Percentiles rank a stretch among this genome's conserved stretches.
phyloP scores from a whole-genome alignment of 1,140 invertebrate species.

The Aphelenchoides besseyi region DNA sequence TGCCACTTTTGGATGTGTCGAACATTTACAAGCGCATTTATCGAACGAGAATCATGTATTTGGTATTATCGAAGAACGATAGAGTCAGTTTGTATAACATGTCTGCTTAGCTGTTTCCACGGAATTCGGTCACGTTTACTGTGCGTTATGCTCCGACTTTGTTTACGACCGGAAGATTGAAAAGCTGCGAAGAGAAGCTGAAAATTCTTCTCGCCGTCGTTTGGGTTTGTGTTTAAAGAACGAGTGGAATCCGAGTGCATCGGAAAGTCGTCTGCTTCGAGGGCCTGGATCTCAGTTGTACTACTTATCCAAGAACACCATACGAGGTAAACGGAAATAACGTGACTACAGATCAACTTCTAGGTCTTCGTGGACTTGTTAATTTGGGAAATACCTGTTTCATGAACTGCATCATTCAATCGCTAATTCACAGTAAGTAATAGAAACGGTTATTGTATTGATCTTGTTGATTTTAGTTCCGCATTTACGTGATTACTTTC shows the following conservation, averaged over 20 bases:
- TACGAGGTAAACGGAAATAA: conserved; percentile 20
- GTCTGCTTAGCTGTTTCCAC: conserved; percentile 73
- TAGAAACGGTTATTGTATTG: neutral
- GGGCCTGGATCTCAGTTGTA: conserved; percentile 19
- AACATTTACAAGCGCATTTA: conserved; percentile 38
- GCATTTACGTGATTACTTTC: conserved; percentile 88
- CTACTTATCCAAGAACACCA: conserved; percentile 6
- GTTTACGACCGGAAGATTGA: conserved; percentile 76
- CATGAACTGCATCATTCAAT: conserved; percentile 73
- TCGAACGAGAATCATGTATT: conserved; percentile 27
- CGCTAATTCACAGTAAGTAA: conserved; percentile 82
- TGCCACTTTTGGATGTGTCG: conserved; percentile 40
- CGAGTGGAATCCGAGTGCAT: conserved; percentile 38
- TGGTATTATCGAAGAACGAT: too few species aligned
- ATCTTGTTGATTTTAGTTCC: conserved; percentile 69
- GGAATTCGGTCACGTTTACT: conserved; percentile 82
- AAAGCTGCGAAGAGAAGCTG: conserved; percentile 28
- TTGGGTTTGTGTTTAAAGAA: conserved; percentile 39
- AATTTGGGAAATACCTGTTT: conserved; percentile 98
- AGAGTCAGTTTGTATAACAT: neutral
- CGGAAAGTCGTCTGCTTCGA: conserved; percentile 35
- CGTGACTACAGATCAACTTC: conserved; percentile 20
- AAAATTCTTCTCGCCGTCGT: conserved; percentile 31
- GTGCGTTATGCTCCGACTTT: conserved; percentile 84
- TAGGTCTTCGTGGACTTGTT: conserved; percentile 79